Evolutionary conservation across 2,888 invertebrate species (phyloP), one percentile per base, ranked within the genome.

Genomic region (Byasa hedistus): DNA sequence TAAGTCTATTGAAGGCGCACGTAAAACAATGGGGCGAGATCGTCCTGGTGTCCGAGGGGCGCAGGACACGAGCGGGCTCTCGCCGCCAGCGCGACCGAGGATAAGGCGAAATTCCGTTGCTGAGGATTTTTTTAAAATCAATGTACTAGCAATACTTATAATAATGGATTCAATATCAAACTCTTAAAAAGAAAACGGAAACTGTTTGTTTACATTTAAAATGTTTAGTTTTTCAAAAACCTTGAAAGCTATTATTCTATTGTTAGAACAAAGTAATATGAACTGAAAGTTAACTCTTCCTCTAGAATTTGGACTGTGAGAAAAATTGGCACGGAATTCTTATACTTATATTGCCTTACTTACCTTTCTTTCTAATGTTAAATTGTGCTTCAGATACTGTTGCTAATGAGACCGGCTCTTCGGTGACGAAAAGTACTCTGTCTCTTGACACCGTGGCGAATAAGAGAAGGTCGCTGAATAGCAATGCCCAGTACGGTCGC

Each of bases 391-490:
- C 96, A 3, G 95, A 95, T 67, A 97, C 94, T 69, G 95, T 95
- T 21, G 93, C 93, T 68, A 97, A 89, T 3, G 96, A 95, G 23
- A 97, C 93, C 0, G 97, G 97, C 75, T 97, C 97, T 80, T 97
- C 97, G 48, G 96, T 96, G 54, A 97, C 96, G 81, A 97, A 97
- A 44, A 97, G 91, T 19, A 97, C 97, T 36, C 97, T 92, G 82
- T 97, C 97, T 63, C 97, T 93, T 63, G 96, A 97, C 27, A 97
- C 96, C 73, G 96, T 96, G 56, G 97, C 96, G 79, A 97, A 97
- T 7, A 97, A 93, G 17, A 97, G 93, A 58, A 97, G 93, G 83
- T 97, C 97, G 73, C 95, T 96, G 81, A 97, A 96, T 57, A 97
- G 91, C 66, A 97, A 87, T 0, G 96, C 96, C 97, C 97, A 97